Conservation (phyloP, 2,113 vertebrate species). For the Verasper variegatus region DNA sequence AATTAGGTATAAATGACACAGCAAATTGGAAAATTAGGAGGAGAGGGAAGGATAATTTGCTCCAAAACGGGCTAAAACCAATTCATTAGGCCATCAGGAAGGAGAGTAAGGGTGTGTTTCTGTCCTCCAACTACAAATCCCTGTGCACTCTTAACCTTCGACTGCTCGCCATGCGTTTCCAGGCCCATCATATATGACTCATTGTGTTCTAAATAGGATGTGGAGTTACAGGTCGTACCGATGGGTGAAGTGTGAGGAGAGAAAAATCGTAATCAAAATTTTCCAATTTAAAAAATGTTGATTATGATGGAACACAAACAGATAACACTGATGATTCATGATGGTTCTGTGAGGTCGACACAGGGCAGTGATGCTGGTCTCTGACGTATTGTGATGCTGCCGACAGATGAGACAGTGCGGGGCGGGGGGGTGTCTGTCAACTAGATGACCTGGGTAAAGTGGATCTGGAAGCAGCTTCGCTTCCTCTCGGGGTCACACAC, state of each 20-base stretch:
- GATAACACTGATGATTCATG: neutral
- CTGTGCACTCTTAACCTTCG: slow-evolving; percentile 33
- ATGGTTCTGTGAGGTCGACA: too few relatives aligned
- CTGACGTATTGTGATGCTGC: too few relatives aligned
- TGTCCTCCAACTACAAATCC: slow-evolving; percentile 70
- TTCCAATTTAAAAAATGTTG: neutral
- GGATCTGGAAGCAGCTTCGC: too few relatives aligned
- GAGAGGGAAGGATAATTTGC: slow-evolving; percentile 84
- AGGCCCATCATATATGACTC: slow-evolving; percentile 5
- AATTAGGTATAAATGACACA: slow-evolving; percentile 86
- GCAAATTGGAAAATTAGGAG: slow-evolving; percentile 87
- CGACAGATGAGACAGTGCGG: too few relatives aligned
- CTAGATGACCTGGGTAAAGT: too few relatives aligned
- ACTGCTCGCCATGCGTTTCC: slow-evolving; percentile 40
- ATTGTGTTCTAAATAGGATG: neutral
- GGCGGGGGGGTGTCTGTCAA: too few relatives aligned
- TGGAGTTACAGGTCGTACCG: neutral
- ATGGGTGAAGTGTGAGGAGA: neutral
- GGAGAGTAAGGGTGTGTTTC: slow-evolving; percentile 65
- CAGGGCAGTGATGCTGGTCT: too few relatives aligned
- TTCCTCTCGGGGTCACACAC: too few relatives aligned
- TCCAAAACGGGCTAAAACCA: slow-evolving; percentile 85
- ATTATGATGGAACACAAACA: neutral
- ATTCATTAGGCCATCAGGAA: slow-evolving; percentile 81
- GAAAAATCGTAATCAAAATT: neutral